Evolutionary conservation across 2,113 vertebrate genomes (phyloP), one percentile per base, ranked within the genome.

Genomic region (Ailuropoda melanoleuca): DNA sequence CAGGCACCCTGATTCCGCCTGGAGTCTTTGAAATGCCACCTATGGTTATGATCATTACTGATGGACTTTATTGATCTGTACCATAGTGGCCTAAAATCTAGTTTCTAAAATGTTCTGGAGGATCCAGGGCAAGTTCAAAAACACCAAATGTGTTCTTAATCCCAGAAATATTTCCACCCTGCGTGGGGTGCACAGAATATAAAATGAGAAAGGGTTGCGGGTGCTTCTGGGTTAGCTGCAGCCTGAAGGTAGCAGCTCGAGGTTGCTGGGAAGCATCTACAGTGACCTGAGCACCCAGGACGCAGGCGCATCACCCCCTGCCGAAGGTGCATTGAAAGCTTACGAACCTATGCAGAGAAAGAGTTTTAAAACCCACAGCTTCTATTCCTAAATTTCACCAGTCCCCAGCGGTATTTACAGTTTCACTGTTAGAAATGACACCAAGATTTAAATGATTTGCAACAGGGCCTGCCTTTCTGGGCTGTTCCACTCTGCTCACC

Each of bases 91-190:
- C 93, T 88, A 82, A 95, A 88, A 39, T 95, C 43, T 82, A 80
- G n/a, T 91, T 96, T 95, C 72, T 80, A 95, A 93, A 88, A 91
- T 93, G 85, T 58, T 93, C 43, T 82, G 64, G n/a, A 87, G 83
- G 56, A 75, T 43, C 11, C 12, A 43, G 13, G 12, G 50, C 46
- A 77, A 77, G 10, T 70, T 93, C 14, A 78, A 94, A 74, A 82
- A 8, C 43, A 95, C 19, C 50, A 87, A 60, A 56, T n/a, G 6
- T 85, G 56, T 39, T 93, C 64, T 64, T 80, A 87, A 85, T 62
- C 19, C 64, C 95, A 85, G 43, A 84, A 68, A 81, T 50, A 62
- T 46, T 72, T 60, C 29, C 60, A 75, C 19, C 5, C 12, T 26
- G 50, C 10, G 10, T 0, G 19, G 37, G 15, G 23, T 31, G 9